Conservation (phyloP, 2,888 invertebrate genomes). For the Andrena trimmerana region DNA sequence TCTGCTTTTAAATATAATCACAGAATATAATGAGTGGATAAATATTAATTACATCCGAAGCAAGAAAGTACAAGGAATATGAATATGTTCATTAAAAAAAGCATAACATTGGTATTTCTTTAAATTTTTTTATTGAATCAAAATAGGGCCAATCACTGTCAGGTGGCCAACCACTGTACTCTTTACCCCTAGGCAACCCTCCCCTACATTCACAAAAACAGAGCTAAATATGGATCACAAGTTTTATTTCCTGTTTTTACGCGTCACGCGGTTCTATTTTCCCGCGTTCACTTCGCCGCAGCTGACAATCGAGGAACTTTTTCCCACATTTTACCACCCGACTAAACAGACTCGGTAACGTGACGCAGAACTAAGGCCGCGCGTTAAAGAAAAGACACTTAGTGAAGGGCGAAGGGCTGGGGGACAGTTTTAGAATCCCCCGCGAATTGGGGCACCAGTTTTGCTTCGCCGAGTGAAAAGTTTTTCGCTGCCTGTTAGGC, state of each 20-base stretch:
- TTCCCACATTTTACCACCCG: neutral
- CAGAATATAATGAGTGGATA: too few species aligned
- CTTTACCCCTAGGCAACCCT: too few species aligned
- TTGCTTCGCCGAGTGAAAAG: neutral
- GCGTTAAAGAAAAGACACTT: neutral
- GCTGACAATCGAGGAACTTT: neutral
- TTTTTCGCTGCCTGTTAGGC: neutral
- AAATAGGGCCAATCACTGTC: too few species aligned
- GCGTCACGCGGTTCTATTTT: neutral
- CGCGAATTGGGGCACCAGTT: neutral
- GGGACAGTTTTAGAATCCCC: neutral
- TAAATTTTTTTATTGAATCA: too few species aligned
- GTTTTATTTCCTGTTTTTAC: neutral
- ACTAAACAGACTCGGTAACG: neutral
- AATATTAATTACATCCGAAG: too few species aligned
- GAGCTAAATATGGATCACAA: neutral
- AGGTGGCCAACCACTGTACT: too few species aligned
- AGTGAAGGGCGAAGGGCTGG: neutral
- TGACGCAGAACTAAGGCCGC: neutral
- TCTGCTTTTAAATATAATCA: too few species aligned
- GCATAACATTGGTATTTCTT: too few species aligned
- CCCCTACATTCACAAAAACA: neutral
- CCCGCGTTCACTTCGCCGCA: neutral
- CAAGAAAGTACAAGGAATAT: too few species aligned
- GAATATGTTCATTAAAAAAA: too few species aligned